phyloP scores from a whole-genome alignment of 2,113 vertebrate species.

The Otocyon megalotis region DNA sequence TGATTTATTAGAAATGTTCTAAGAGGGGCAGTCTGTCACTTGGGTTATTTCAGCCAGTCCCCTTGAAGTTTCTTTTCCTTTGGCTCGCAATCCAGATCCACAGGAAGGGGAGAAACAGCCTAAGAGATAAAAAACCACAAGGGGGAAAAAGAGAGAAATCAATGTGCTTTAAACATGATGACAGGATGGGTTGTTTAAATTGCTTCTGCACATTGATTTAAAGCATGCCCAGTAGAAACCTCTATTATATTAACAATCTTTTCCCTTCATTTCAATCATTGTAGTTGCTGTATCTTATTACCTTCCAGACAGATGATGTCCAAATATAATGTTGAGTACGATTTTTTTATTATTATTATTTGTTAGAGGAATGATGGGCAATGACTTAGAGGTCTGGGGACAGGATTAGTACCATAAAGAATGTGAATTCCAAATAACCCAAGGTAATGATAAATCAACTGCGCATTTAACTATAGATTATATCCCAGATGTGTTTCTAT shows the following conservation, averaged over 20 bases:
- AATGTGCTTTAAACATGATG: slow-evolving; percentile 84
- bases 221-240: slow-evolving; percentile 85
- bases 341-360: slow-evolving; percentile 83
- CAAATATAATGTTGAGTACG: slow-evolving; percentile 76
- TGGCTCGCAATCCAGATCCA: slow-evolving; percentile 64
- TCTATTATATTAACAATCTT: slow-evolving; percentile 88
- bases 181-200: slow-evolving; percentile 87
- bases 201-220: slow-evolving; percentile 88
- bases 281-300: slow-evolving; percentile 85
- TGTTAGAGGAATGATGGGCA: slow-evolving; percentile 74
- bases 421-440: slow-evolving; percentile 76
- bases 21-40: slow-evolving; percentile 88
- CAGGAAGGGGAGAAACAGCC: slow-evolving; percentile 61
- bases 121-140: slow-evolving; percentile 78
- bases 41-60: slow-evolving; percentile 76
- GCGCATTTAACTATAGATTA: slow-evolving; percentile 58
- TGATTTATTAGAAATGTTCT: slow-evolving; percentile 92
- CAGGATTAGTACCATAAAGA: slow-evolving; percentile 75
- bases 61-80: slow-evolving; percentile 70
- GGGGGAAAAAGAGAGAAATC: slow-evolving; percentile 76
- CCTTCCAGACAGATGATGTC: slow-evolving; percentile 82
- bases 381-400: slow-evolving; percentile 62
- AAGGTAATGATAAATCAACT: slow-evolving; percentile 66
- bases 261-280: slow-evolving; percentile 85
- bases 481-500: slow-evolving; percentile 29